A percentile compares a stretch with the other conserved stretches of the same genome.
These are phyloP conservation scores for Aporrectodea caliginosa DNA, from an alignment of 1,140 invertebrate genomes.

Conservation along the genomic window DNA sequence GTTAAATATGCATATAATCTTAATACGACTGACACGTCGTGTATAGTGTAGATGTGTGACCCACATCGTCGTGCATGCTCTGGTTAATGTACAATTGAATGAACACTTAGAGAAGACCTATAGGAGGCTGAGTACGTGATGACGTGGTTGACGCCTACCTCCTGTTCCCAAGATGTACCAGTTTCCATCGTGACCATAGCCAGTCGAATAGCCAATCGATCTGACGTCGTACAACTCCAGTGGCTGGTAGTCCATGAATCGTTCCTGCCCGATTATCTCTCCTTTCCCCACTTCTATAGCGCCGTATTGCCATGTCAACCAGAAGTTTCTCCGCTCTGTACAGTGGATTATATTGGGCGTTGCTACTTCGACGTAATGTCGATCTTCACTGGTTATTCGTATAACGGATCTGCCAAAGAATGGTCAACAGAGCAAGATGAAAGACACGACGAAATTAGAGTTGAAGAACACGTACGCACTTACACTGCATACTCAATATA, in stretches of 20 bases:
- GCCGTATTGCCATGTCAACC: conserved; percentile 1
- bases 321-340: conserved; percentile 13
- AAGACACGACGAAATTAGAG: too few relatives aligned
- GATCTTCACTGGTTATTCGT: neutral
- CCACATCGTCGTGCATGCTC: too few relatives aligned
- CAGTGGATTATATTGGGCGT: neutral
- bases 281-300: conserved; percentile 11
- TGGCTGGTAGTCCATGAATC: conserved; percentile 8
- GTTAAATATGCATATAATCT: too few relatives aligned
- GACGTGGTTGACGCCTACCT: neutral
- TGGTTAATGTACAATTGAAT: too few relatives aligned
- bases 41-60: too few relatives aligned
- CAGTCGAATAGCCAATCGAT: neutral
- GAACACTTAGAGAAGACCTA: too few relatives aligned
- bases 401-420: neutral
- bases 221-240: neutral
- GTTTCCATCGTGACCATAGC: neutral
- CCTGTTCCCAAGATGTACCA: neutral
- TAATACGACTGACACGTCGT: too few relatives aligned
- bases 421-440: too few relatives aligned
- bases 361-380: neutral
- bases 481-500: too few relatives aligned
- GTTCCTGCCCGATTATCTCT: conserved; percentile 3
- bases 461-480: too few relatives aligned
- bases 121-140: too few relatives aligned